Evolutionary conservation across 1,140 invertebrate species (phyloP), one percentile per base, ranked within the genome.

Genomic region (Bombus confusus): DNA sequence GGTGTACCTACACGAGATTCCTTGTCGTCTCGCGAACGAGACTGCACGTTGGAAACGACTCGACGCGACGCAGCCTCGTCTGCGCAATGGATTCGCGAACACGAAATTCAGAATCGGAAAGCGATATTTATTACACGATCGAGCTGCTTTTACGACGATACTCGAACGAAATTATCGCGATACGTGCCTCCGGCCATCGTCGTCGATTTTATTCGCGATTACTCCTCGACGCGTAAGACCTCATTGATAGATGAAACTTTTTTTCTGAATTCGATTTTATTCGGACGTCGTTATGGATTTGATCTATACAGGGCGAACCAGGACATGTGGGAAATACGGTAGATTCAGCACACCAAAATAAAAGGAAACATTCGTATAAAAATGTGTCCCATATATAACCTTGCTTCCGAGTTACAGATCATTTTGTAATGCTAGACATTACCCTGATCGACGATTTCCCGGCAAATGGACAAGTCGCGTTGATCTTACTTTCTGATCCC

Each of bases 121-220:
- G 75, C 72, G 82, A 89, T 89, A 87, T 89, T 90, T 89, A 87
- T 89, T 76, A 73, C 59, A 52, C n/a, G 31, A 39, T 5, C 12
- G 62, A 15, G n/a, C 34, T 37, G 18, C 18, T 34, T 66, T 66
- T 31, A 31, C 8, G n/a, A 15, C n/a, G n/a, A 31, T 68, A 22
- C 28, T 31, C 66, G 31, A 80, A 47, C 64, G 75, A 85, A 88
- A 88, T 88, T 89, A 80, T 64, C 37, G 62, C 22, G 18, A 52
- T 52, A 52, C 47, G 47, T 22, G 83, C 68, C 39, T 62, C 81
- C 31, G 57, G 69, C 74, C 66, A 64, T 75, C 66, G 9, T 39
- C 34, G 34, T 39, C 1, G 15, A 39, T 71, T 39, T 13, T 1
- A 71, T 71, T 28, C 34, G 12, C 22, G 37, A 25, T 39, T 76